Evolutionary conservation across 1,140 invertebrate species (phyloP).

Genomic region (Lithobius niger): DNA sequence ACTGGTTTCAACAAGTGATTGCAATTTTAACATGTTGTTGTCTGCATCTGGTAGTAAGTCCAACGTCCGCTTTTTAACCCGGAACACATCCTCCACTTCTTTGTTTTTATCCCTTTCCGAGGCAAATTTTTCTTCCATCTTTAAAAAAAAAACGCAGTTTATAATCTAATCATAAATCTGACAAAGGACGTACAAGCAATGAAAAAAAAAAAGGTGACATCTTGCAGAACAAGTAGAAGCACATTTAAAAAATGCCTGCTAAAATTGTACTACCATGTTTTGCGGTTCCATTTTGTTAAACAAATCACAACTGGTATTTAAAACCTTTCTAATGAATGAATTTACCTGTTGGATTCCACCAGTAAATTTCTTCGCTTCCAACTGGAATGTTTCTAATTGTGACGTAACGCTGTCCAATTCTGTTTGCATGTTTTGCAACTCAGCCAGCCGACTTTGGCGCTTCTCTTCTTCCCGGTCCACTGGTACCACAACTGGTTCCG

Average conservation of each 20-base stretch:
- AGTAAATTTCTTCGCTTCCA: constrained; percentile 14
- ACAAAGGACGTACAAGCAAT: too few species aligned
- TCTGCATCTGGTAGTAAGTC: constrained; percentile 46
- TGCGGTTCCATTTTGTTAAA: not conserved
- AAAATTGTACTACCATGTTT: too few species aligned
- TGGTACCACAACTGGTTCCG: too few species aligned
- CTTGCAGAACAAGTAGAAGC: too few species aligned
- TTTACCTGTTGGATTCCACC: constrained; percentile 10
- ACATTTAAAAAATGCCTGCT: too few species aligned
- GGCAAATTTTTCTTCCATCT: constrained; percentile 26
- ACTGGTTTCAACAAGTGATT: constrained; percentile 43
- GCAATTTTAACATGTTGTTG: constrained; percentile 47
- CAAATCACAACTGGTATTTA: not conserved
- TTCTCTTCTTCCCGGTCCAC: constrained; percentile 29
- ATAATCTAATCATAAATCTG: too few species aligned
- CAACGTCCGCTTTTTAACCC: constrained; percentile 43
- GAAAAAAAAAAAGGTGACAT: too few species aligned
- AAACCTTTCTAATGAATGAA: constrained; percentile 1
- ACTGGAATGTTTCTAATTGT: constrained; percentile 12
- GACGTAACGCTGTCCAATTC: constrained; percentile 22
- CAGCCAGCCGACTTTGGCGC: constrained; percentile 27
- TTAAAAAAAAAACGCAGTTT: not conserved
- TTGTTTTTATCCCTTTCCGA: constrained; percentile 17
- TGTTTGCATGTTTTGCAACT: constrained; percentile 25
- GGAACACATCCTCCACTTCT: constrained; percentile 28